Evolutionary conservation across 2,797 vertebrate genomes (phyloP).

Genomic region (Thripadectes ignobilis): DNA sequence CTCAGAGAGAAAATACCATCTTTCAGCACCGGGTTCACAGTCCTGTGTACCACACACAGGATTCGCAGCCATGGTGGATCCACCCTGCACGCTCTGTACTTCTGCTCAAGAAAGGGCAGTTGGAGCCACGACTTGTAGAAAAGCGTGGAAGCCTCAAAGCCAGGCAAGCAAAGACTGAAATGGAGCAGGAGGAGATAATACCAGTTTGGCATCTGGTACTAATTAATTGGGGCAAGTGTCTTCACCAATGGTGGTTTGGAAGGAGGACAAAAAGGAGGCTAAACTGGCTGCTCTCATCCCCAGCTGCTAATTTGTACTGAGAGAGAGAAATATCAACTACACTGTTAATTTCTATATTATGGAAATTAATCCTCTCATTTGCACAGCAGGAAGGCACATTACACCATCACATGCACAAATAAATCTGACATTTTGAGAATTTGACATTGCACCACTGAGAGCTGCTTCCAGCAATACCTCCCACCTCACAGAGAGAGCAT

Average conservation of each 20-base stretch:
- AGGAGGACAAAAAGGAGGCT: background rate
- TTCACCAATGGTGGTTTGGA: background rate
- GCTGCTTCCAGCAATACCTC: background rate
- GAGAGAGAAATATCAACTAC: background rate
- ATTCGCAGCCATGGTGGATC: background rate
- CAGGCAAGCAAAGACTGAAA: background rate
- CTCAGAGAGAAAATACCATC: background rate
- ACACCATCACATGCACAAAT: constrained; percentile 26
- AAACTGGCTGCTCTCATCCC: background rate
- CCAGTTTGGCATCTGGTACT: background rate
- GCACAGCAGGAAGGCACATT: constrained; percentile 23
- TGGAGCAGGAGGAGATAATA: background rate
- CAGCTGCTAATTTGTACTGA: background rate
- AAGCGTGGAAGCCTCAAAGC: background rate
- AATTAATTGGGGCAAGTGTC: background rate
- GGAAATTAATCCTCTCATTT: constrained; percentile 51
- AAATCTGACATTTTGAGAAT: constrained; percentile 28
- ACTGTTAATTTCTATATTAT: constrained; percentile 35
- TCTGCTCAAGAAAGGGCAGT: background rate
- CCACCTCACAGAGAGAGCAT: background rate
- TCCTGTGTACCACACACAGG: too few species aligned
- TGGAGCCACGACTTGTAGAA: background rate
- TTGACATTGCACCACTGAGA: background rate
- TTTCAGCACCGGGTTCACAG: background rate
- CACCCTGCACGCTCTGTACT: background rate